Evolutionary conservation across 1,140 invertebrate species (phyloP).

Genomic region (Whitmania pigra): DNA sequence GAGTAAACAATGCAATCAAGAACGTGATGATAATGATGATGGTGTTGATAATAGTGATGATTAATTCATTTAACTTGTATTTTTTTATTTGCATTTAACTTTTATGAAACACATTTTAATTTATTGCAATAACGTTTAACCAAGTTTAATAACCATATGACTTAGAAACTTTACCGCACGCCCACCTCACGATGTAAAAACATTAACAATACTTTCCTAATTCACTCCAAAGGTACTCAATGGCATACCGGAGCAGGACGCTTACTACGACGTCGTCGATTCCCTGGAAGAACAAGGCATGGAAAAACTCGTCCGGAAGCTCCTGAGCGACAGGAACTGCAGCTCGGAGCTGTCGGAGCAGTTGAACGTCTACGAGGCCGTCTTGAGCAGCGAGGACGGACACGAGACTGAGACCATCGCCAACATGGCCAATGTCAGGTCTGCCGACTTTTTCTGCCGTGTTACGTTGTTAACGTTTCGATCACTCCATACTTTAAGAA

Average conservation of each 20-base stretch:
- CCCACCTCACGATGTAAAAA: not conserved
- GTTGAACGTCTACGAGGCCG: slow-evolving; percentile 86
- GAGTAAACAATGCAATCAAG: too few species aligned
- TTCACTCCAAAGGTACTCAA: slow-evolving; percentile 56
- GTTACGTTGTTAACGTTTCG: not conserved
- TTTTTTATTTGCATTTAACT: too few species aligned
- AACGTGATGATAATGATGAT: too few species aligned
- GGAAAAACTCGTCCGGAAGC: slow-evolving; percentile 72
- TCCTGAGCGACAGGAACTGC: slow-evolving; percentile 64
- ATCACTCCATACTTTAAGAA: too few species aligned
- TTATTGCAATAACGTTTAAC: too few species aligned
- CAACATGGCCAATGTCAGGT: slow-evolving; percentile 38
- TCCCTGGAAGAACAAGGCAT: slow-evolving; percentile 89
- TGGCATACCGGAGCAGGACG: slow-evolving; percentile 88
- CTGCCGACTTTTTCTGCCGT: slow-evolving; percentile 10
- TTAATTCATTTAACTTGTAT: too few species aligned
- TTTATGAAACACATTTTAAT: too few species aligned
- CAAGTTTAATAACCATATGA: too few species aligned
- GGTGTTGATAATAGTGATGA: too few species aligned
- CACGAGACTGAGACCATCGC: slow-evolving; percentile 35
- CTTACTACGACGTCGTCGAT: slow-evolving; percentile 95
- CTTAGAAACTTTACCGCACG: too few species aligned
- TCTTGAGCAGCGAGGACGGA: slow-evolving; percentile 73
- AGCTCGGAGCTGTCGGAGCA: slow-evolving; percentile 83
- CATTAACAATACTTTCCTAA: not conserved